phyloP scores from a whole-genome alignment of 2,113 vertebrate genomes.

The Heliornis fulica region DNA sequence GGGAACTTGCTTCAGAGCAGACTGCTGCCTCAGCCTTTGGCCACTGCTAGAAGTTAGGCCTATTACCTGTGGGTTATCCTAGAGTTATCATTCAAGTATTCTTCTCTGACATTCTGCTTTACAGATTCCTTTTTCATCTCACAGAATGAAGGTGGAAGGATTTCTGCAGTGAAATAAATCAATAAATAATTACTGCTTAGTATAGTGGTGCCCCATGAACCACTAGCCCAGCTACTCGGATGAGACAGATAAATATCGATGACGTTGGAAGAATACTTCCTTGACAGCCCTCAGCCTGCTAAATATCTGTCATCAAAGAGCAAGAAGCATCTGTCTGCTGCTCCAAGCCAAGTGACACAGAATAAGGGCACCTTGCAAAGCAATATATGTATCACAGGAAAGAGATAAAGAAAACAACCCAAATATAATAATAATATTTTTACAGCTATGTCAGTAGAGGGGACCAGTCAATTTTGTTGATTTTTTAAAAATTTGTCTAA shows the following conservation, averaged over 20 bases:
- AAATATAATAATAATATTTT: background rate
- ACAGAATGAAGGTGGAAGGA: background rate
- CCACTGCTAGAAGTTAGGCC: background rate
- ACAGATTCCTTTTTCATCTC: background rate
- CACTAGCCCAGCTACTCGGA: background rate
- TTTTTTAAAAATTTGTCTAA: background rate
- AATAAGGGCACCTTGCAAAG: background rate
- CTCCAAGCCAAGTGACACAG: background rate
- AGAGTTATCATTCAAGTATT: background rate
- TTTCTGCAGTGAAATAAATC: conserved; percentile 25
- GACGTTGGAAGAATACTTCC: background rate
- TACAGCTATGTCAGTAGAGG: background rate
- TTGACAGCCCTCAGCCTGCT: background rate
- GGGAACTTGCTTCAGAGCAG: background rate
- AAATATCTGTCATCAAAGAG: conserved; percentile 7
- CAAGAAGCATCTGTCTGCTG: background rate
- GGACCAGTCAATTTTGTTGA: background rate
- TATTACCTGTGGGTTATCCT: background rate
- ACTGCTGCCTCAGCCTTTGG: background rate
- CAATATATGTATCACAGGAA: background rate
- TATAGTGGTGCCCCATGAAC: background rate
- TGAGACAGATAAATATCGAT: background rate
- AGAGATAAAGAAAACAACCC: background rate
- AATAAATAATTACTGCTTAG: conserved; percentile 28
- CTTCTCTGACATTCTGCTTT: background rate